These are phyloP conservation scores for Aphis gossypii DNA, from an alignment of 1,140 invertebrate species.

Conservation along the genomic window DNA sequence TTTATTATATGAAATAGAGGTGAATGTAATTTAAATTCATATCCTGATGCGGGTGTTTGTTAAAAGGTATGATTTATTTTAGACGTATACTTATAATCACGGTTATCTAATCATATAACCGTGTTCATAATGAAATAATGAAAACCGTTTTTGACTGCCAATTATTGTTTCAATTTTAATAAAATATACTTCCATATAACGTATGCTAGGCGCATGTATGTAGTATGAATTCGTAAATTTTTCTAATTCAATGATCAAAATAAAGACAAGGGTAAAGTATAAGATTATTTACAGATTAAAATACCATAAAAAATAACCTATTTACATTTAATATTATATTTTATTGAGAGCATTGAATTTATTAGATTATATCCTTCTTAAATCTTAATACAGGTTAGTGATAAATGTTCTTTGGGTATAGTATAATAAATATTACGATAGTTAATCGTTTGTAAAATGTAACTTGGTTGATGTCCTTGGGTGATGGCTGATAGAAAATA, in stretches of 20 bases:
- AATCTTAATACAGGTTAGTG: background rate
- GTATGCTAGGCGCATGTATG: too few species aligned
- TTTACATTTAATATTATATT: background rate
- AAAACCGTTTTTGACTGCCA: background rate
- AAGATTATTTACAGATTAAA: background rate
- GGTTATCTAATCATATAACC: too few species aligned
- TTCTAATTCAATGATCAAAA: background rate
- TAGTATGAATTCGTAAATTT: background rate
- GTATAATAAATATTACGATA: conserved; percentile 6
- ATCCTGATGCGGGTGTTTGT: background rate
- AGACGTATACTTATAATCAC: background rate
- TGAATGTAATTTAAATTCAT: conserved; percentile 17
- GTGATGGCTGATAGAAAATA: background rate
- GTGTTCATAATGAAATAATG: background rate
- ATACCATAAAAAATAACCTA: background rate
- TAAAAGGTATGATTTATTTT: background rate
- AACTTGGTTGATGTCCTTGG: conserved; percentile 37
- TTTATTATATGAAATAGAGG: background rate
- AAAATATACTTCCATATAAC: too few species aligned
- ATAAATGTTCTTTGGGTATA: background rate
- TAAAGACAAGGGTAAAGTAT: background rate
- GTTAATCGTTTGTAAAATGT: conserved; percentile 38
- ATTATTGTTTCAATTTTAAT: background rate
- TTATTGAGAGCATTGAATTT: background rate
- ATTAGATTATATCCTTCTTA: background rate